Conservation (phyloP, 1,140 invertebrate genomes). For the Lepidostoma basale region DNA sequence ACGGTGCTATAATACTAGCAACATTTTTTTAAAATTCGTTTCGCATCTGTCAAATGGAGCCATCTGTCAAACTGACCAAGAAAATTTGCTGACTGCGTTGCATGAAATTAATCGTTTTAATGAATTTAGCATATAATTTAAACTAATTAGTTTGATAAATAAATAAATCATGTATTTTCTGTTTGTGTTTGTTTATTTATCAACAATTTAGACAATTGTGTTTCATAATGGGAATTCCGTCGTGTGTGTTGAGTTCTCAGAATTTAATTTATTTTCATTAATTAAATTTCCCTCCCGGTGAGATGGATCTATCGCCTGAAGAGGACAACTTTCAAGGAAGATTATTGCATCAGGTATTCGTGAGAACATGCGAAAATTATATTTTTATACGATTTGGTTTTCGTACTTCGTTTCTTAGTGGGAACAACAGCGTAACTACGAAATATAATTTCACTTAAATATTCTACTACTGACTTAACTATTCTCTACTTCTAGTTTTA, state of each 20-base stretch:
- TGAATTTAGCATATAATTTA: not conserved
- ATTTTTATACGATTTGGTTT: not conserved
- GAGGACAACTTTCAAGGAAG: slow-evolving; percentile 83
- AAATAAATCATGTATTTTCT: too few species aligned
- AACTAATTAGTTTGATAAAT: not conserved
- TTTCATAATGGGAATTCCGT: not conserved
- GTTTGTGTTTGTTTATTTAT: too few species aligned
- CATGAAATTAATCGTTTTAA: not conserved
- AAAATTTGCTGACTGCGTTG: not conserved
- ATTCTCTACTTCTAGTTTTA: too few species aligned
- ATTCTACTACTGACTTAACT: too few species aligned
- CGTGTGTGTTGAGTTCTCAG: not conserved
- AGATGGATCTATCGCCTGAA: slow-evolving; percentile 71
- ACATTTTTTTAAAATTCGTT: slow-evolving; percentile 4
- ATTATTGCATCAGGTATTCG: slow-evolving; percentile 75
- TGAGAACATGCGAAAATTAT: too few species aligned
- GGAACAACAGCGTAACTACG: too few species aligned
- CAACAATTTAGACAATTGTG: not conserved
- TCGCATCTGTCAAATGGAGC: slow-evolving; percentile 26
- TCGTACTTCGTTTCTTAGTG: too few species aligned
- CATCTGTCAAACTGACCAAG: slow-evolving; percentile 23
- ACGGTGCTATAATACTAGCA: slow-evolving; percentile 11
- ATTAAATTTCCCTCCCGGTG: slow-evolving; percentile 14
- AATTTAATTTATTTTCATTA: slow-evolving; percentile 21
- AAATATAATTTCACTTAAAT: too few species aligned